These are phyloP conservation scores for Chloropsis cyanopogon DNA, from an alignment of 2,113 vertebrate species.

Conservation along the genomic window DNA sequence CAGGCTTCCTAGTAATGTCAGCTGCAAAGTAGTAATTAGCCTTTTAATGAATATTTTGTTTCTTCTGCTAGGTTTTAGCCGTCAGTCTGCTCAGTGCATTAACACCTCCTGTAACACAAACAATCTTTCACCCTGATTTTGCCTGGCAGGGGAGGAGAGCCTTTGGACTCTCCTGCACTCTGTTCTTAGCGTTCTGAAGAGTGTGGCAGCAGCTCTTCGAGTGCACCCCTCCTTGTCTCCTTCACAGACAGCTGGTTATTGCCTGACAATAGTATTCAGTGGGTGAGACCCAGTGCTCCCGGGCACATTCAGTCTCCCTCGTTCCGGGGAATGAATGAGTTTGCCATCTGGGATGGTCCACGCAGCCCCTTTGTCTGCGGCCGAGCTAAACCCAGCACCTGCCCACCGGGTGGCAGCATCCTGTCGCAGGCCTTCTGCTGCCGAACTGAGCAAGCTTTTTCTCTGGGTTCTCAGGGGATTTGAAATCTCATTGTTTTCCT, in stretches of 20 bases:
- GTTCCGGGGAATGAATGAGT: neutral
- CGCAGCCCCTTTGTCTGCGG: neutral
- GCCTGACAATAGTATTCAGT: neutral
- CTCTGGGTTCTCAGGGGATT: neutral
- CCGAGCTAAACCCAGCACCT: neutral
- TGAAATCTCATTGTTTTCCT: neutral
- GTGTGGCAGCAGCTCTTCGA: neutral
- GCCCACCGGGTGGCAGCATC: slow-evolving; percentile 33
- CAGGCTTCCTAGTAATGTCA: neutral
- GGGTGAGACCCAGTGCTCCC: neutral
- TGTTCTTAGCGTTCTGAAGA: neutral
- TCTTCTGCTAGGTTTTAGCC: neutral
- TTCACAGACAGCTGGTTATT: neutral
- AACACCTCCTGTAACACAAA: neutral
- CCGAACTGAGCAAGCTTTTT: neutral
- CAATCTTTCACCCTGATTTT: neutral
- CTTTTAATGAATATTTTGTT: neutral
- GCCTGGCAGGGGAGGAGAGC: neutral
- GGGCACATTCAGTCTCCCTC: neutral
- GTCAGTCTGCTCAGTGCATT: neutral
- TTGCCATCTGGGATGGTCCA: neutral
- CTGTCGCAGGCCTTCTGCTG: neutral
- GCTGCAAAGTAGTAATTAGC: neutral
- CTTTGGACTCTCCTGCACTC: rapidly evolving
- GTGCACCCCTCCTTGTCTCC: neutral